Evolutionary conservation across 2,113 vertebrate species (phyloP).

Genomic region (Grammomys surdaster): DNA sequence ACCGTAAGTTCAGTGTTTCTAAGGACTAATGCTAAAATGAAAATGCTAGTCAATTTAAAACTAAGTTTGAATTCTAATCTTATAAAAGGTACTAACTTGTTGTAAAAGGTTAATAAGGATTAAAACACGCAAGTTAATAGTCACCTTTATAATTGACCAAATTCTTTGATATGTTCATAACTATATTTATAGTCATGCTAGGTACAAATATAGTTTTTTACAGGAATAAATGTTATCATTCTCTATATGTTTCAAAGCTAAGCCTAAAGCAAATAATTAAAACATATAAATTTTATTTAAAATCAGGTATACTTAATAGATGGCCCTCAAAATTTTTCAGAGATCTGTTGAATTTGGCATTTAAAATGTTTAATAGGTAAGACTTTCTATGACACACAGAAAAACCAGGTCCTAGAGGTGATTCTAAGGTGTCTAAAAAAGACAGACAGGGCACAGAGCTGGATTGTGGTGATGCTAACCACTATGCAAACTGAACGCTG

Average conservation of each 20-base stretch:
- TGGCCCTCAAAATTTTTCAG: not conserved
- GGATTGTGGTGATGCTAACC: not conserved
- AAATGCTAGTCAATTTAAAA: not conserved
- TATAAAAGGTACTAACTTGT: not conserved
- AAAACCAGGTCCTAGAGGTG: not conserved
- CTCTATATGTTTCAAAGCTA: not conserved
- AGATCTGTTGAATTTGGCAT: not conserved
- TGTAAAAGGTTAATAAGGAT: not conserved
- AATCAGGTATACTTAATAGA: not conserved
- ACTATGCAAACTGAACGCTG: not conserved
- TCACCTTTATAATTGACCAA: not conserved
- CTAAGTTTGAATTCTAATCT: not conserved
- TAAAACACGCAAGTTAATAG: not conserved
- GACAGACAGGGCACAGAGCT: not conserved
- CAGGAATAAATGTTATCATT: not conserved
- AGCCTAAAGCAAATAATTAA: not conserved
- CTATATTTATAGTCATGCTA: not conserved
- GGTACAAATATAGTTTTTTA: not conserved
- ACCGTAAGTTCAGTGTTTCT: not conserved
- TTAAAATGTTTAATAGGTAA: not conserved
- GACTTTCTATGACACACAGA: not conserved
- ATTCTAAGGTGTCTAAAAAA: not conserved
- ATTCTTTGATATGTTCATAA: not conserved
- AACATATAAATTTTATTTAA: not conserved
- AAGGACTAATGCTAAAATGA: not conserved